phyloP scores from a whole-genome alignment of 2,797 vertebrate species.

The Catharus ustulatus region DNA sequence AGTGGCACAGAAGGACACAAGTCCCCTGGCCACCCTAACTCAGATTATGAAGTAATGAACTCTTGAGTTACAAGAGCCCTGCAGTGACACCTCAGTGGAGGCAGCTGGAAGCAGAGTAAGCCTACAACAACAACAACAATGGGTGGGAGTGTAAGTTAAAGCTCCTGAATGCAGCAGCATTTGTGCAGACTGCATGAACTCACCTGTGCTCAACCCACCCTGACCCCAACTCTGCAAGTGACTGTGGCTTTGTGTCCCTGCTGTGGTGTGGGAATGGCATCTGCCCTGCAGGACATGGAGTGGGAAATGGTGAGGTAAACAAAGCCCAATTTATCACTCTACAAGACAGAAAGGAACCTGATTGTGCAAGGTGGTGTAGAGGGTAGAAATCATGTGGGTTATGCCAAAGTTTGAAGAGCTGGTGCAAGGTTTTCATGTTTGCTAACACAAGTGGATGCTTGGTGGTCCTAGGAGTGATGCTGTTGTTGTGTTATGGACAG shows the following conservation, averaged over 20 bases:
- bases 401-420: background rate
- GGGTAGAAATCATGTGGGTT: background rate
- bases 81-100: background rate
- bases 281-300: background rate
- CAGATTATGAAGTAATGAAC: background rate
- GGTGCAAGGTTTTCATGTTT: background rate
- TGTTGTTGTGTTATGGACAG: background rate
- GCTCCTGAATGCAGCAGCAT: background rate
- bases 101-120: background rate
- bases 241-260: background rate
- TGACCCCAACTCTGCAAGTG: background rate
- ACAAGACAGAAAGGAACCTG: background rate
- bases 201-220: background rate
- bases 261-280: background rate
- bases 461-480: background rate
- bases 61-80: background rate
- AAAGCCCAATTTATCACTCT: background rate
- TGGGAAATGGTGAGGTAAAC: background rate
- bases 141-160: background rate
- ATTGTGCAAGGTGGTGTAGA: background rate
- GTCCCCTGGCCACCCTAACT: rapidly evolving
- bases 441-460: background rate
- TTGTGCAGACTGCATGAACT: background rate
- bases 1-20: background rate
- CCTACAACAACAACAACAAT: background rate